Conservation (phyloP, 2,113 vertebrate genomes). For the Ornithorhynchus anatinus region DNA sequence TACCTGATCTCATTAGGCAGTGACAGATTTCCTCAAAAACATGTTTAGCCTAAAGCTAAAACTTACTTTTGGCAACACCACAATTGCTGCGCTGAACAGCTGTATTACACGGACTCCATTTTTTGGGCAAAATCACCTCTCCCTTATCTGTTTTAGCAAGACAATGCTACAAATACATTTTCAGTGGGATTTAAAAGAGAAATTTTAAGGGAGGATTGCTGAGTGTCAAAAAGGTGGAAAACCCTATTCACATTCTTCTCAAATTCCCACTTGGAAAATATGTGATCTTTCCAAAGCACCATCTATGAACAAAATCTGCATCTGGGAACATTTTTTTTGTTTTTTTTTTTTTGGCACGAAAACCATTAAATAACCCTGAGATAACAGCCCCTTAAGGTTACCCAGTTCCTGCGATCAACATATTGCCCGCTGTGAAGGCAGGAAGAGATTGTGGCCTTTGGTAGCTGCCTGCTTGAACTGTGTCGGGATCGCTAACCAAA, state of each 20-base stretch:
- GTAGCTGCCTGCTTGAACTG: not conserved
- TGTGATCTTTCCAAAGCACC: no score
- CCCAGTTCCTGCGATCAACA: constrained; percentile 9
- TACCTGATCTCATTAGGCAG: no score
- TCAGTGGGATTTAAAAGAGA: constrained; percentile 41
- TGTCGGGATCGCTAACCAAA: not conserved
- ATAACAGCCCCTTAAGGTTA: constrained; percentile 33
- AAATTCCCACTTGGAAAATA: not conserved
- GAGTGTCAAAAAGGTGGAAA: constrained; percentile 24
- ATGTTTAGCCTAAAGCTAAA: no score
- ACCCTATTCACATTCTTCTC: constrained; percentile 7
- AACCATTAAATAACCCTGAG: constrained; percentile 42
- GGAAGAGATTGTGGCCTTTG: not conserved
- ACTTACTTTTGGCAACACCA: no score
- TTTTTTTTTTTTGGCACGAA: no score
- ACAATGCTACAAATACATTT: no score
- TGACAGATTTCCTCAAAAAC: no score
- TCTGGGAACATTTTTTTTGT: not conserved
- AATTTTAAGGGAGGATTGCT: constrained; percentile 23
- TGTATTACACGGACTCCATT: no score
- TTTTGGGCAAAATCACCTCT: no score
- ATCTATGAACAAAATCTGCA: no score
- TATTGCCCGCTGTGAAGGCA: not conserved
- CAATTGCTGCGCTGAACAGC: no score
- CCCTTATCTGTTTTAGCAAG: no score